Evolutionary conservation across 2,113 vertebrate species (phyloP).

Genomic region (Phylloscopus whistleri): DNA sequence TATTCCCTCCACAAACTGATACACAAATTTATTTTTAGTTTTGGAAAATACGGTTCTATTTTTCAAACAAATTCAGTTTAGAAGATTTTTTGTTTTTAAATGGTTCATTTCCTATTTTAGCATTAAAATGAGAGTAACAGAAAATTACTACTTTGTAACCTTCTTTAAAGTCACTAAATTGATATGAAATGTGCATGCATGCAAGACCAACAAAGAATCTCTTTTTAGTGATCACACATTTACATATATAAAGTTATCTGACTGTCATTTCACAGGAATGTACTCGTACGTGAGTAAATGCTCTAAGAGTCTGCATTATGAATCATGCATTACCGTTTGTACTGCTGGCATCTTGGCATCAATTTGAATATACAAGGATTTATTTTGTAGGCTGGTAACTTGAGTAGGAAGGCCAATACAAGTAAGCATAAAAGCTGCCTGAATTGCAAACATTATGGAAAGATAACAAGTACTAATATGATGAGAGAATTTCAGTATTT

Average conservation of each 20-base stretch:
- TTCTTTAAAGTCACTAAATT: background rate
- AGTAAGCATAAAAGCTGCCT: background rate
- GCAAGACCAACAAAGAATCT: background rate
- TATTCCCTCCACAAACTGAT: background rate
- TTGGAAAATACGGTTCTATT: background rate
- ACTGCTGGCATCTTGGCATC: constrained; percentile 25
- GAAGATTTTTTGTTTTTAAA: background rate
- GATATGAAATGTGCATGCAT: background rate
- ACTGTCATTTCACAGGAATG: background rate
- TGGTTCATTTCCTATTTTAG: background rate
- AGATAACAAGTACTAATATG: background rate
- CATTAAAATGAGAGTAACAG: background rate
- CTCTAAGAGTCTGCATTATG: background rate
- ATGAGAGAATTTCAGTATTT: background rate
- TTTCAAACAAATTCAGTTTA: background rate
- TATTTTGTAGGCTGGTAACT: background rate
- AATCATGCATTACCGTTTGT: constrained; percentile 24
- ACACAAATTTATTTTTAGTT: background rate
- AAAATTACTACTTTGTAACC: background rate
- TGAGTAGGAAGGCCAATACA: background rate
- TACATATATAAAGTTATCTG: background rate
- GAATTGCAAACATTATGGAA: background rate
- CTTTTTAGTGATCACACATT: background rate
- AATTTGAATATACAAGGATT: background rate
- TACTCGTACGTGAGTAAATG: background rate